Evolutionary conservation across 64 coral and sea anemone genomes (phyloP).

Genomic region (Pocillopora damicornis): DNA sequence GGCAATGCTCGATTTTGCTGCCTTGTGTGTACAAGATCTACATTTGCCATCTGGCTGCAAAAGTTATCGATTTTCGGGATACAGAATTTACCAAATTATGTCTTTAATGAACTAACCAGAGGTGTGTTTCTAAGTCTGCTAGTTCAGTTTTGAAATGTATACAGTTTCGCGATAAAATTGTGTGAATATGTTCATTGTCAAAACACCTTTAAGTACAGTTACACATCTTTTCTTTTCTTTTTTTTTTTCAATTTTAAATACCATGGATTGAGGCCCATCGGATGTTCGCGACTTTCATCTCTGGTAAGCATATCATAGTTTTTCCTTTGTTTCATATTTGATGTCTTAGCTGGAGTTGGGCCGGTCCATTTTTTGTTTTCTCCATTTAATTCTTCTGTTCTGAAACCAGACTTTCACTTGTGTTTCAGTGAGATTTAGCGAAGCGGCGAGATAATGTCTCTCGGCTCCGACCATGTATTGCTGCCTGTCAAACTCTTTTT

Average conservation of each 20-base stretch:
- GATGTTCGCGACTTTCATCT: not conserved
- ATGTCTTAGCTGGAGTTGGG: conserved; percentile 18
- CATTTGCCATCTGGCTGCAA: not conserved
- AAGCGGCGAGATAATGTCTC: conserved; percentile 58
- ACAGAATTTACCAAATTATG: not conserved
- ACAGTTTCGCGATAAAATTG: not conserved
- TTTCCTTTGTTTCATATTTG: not conserved
- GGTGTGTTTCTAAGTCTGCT: not conserved
- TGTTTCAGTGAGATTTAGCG: conserved; percentile 70
- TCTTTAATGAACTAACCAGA: not conserved
- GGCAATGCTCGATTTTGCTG: not conserved
- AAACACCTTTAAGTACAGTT: not conserved
- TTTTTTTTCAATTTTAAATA: not conserved
- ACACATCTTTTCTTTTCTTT: not conserved
- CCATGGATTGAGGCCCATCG: not conserved
- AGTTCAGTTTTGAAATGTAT: not conserved
- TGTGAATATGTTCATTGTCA: conserved; percentile 2
- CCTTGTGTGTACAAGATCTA: not conserved
- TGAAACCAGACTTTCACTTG: conserved; percentile 76
- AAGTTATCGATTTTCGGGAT: not conserved
- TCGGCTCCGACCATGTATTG: conserved; percentile 72
- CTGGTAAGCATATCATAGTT: not conserved
- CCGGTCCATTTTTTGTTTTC: conserved; percentile 63
- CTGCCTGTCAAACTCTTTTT: conserved; percentile 68
- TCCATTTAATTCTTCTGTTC: conserved; percentile 69